phyloP scores from a whole-genome alignment of 2,797 vertebrate genomes.

The Sebastes cheni region DNA sequence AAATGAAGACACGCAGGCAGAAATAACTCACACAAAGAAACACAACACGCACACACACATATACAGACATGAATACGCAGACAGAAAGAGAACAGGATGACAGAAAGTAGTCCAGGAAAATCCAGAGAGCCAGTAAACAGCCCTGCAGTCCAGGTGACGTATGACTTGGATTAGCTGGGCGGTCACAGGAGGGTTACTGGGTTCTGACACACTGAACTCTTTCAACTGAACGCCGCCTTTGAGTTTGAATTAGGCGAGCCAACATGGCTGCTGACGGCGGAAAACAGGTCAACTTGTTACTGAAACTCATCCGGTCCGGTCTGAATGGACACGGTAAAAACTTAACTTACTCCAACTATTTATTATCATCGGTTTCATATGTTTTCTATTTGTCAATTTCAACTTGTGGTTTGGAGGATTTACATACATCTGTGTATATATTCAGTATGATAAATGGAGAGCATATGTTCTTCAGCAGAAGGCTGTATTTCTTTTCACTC shows the following conservation, averaged over 20 bases:
- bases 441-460: too few relatives aligned
- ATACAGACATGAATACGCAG: not conserved
- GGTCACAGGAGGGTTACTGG: conserved; percentile 62
- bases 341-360: not conserved
- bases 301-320: not conserved
- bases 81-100: conserved; percentile 5
- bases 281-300: not conserved
- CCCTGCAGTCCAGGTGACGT: conserved; percentile 38
- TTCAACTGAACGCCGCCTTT: not conserved
- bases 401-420: not conserved
- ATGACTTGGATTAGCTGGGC: conserved; percentile 51
- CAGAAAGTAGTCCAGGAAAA: conserved; percentile 41
- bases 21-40: not conserved
- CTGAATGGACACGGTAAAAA: not conserved
- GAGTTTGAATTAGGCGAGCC: not conserved
- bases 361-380: not conserved
- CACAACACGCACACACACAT: not conserved
- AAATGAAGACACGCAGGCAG: conserved; percentile 8
- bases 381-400: not conserved
- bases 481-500: too few relatives aligned
- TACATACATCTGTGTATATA: not conserved
- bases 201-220: conserved; percentile 47
- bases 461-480: not conserved
- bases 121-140: conserved; percentile 25
- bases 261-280: not conserved